phyloP scores from a whole-genome alignment of 2,113 vertebrate genomes.

The Isurus oxyrinchus region DNA sequence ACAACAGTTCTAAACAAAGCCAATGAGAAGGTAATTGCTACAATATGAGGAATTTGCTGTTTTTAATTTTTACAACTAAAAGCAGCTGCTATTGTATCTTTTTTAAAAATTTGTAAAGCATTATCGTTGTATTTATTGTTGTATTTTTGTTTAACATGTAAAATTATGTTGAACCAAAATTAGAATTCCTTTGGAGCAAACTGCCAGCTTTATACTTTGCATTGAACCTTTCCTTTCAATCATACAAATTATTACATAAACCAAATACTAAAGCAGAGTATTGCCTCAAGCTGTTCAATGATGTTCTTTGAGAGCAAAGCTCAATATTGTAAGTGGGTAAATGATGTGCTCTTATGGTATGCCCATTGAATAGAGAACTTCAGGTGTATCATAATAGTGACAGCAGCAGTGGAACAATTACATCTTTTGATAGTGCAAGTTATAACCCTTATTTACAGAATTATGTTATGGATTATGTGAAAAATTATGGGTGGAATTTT shows the following conservation, averaged over 20 bases:
- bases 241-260: background rate
- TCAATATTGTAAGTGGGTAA: background rate
- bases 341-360: background rate
- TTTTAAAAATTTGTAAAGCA: background rate
- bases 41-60: background rate
- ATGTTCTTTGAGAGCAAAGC: background rate
- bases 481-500: background rate
- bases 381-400: background rate
- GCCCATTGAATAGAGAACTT: background rate
- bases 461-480: background rate
- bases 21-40: conserved; percentile 21
- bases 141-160: background rate
- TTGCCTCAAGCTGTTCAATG: background rate
- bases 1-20: background rate
- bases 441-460: background rate
- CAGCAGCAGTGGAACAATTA: background rate
- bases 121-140: background rate
- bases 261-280: background rate
- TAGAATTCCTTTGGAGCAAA: background rate
- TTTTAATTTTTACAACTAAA: background rate
- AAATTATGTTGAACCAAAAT: background rate
- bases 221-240: background rate
- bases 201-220: background rate
- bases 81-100: background rate
- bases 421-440: background rate